Base-by-base conservation (phyloP, 2,797 vertebrate genomes). In the Craterocephalus amniculus region DNA sequence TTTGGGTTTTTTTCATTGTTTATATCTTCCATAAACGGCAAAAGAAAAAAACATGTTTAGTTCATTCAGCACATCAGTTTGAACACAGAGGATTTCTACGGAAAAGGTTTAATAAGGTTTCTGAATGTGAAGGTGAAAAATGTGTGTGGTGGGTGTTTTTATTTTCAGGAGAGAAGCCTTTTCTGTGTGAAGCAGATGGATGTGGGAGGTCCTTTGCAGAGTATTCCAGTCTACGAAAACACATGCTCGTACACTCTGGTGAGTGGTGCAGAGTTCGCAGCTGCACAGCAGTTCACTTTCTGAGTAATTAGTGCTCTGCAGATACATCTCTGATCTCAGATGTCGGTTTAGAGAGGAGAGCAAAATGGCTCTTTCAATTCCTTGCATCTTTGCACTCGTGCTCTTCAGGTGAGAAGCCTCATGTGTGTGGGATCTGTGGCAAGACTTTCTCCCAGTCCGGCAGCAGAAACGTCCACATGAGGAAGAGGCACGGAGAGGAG, bases 191-290 rank as follows among this genome's bases (percentile, higher is more conserved):
- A 79, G 95, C 97, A 80, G 96, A 97, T 83, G 96, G 96, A 54
- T 99, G 98, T 85, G 97, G 97, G 63, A 96, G 98, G 77, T 98
- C 96, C 72, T 99, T 99, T 87, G 97, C 98, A 0, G 97, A 99
- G 89, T 99, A 99, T 87, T 99, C 98, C 81, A 99, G 98, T 91
- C 96, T 99, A 67, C 95, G 97, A 22, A 99, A 99, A 93, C 98
- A 99, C 89, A 95, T 97, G 94, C 95, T 99, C 20, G 97, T 99
- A 35, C 98, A 99, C 91, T 99, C 98, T 91, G 98, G 97, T 99
- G 95, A 89, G 90, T 72, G 68, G 66, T 43, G 67, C 68, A 29
- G 57, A 66, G 49, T 43, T 65, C 57, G 52, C 79, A 63, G 71
- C 79, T 71, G 80, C 26, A 70, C 74, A 35, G 43, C 62, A 24